phyloP scores from a whole-genome alignment of 37 sponge, comb jelly and placozoan species.

The Mnemiopsis leidyi region DNA sequence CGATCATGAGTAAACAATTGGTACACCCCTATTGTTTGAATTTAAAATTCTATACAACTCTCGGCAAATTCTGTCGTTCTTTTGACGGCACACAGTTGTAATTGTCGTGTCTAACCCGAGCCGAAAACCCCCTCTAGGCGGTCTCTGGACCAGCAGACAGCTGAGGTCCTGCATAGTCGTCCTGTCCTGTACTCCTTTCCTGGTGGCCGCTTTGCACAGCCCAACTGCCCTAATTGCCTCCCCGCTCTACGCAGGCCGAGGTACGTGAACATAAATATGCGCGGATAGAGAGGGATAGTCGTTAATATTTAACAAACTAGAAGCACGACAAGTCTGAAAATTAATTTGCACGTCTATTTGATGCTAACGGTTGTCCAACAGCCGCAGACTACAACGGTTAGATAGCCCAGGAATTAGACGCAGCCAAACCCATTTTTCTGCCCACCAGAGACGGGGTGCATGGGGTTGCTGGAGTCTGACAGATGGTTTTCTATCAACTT shows the following conservation, averaged over 20 bases:
- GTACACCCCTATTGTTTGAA: no score
- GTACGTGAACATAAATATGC: neutral
- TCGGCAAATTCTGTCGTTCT: no score
- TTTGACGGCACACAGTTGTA: no score
- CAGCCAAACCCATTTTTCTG: neutral
- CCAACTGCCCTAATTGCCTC: neutral
- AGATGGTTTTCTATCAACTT: neutral
- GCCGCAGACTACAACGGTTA: neutral
- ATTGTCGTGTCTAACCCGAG: no score
- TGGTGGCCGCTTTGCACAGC: neutral
- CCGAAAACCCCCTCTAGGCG: no score
- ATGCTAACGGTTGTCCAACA: neutral
- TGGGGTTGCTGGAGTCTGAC: neutral
- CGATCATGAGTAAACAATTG: no score
- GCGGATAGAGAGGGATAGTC: neutral
- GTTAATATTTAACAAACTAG: neutral
- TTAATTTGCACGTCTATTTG: neutral
- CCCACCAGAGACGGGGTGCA: neutral
- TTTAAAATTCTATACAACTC: no score
- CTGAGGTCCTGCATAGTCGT: neutral
- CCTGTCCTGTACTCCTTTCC: constrained; percentile 40
- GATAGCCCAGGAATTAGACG: neutral
- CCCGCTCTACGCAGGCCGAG: neutral
- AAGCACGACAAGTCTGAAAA: neutral
- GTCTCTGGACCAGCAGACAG: neutral